These are phyloP conservation scores for Lycopodina hypogea DNA, from an alignment of 37 sponge, comb jelly and placozoan species.

Conservation along the genomic window DNA sequence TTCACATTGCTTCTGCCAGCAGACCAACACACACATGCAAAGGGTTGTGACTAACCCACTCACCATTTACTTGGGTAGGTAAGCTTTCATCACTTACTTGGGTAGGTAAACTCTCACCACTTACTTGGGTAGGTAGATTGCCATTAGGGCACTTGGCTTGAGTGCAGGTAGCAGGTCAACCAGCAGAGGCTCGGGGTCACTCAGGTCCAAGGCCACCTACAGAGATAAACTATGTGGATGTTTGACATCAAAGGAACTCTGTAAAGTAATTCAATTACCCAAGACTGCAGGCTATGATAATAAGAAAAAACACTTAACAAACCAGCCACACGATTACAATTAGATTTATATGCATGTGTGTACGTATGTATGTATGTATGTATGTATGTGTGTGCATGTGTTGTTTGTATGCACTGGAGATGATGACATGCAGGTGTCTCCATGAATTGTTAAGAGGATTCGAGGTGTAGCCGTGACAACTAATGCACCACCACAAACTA, in stretches of 20 bases:
- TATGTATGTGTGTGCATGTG: no score
- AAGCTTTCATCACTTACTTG: neutral
- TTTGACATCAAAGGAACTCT: neutral
- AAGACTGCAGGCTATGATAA: no score
- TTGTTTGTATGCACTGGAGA: no score
- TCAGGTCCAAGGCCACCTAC: conserved; percentile 55
- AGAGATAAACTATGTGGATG: neutral
- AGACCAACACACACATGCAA: neutral
- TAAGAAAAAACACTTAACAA: no score
- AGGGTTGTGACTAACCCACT: neutral
- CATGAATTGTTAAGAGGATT: no score
- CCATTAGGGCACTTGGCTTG: conserved; percentile 17
- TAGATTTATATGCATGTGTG: no score
- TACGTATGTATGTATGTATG: no score
- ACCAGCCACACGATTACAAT: no score
- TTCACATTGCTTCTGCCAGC: neutral
- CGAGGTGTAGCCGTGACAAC: no score
- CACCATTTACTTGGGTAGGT: neutral
- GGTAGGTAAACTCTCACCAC: neutral
- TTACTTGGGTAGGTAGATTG: conserved; percentile 58
- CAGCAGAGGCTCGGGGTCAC: conserved; percentile 13
- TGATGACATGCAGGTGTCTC: no score
- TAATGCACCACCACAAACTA: no score
- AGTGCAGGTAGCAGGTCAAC: conserved; percentile 17
- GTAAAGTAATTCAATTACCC: neutral